phyloP scores from a whole-genome alignment of 2,888 invertebrate genomes.

The Melanophora roralis region DNA sequence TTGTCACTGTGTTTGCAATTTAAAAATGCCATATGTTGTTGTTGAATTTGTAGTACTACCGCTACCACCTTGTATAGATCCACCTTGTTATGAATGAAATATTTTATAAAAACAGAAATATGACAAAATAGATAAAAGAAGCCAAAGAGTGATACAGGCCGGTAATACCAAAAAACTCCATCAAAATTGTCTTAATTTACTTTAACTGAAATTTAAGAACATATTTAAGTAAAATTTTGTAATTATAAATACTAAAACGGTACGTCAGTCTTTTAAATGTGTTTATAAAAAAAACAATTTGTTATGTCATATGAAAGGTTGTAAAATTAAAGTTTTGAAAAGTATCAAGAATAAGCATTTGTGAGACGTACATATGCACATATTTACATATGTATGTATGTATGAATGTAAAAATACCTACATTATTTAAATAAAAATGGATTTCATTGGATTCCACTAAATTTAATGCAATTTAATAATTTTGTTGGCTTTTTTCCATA shows the following conservation, averaged over 20 bases:
- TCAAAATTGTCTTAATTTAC: too few species aligned
- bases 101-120: background rate
- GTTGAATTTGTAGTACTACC: background rate
- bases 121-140: slow-evolving; percentile 41
- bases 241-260: background rate
- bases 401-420: too few species aligned
- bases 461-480: slow-evolving; percentile 51
- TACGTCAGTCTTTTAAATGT: slow-evolving; percentile 1
- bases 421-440: slow-evolving; percentile 30
- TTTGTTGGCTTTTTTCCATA: slow-evolving; percentile 56
- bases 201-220: slow-evolving; percentile 1
- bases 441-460: slow-evolving; percentile 47
- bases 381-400: slow-evolving; percentile 1
- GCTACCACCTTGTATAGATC: slow-evolving; percentile 1
- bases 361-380: too few species aligned
- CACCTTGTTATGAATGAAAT: background rate
- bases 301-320: too few species aligned
- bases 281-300: slow-evolving; percentile 24
- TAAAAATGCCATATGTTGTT: too few species aligned
- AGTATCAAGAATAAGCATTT: too few species aligned
- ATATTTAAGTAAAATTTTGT: slow-evolving; percentile 35
- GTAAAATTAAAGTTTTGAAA: too few species aligned
- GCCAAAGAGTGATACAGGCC: slow-evolving; percentile 34
- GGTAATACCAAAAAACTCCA: slow-evolving; percentile 20
- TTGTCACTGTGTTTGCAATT: too few species aligned